These are phyloP conservation scores for Temnothorax rugatulus DNA, from an alignment of 2,888 invertebrate genomes.

Conservation along the genomic window DNA sequence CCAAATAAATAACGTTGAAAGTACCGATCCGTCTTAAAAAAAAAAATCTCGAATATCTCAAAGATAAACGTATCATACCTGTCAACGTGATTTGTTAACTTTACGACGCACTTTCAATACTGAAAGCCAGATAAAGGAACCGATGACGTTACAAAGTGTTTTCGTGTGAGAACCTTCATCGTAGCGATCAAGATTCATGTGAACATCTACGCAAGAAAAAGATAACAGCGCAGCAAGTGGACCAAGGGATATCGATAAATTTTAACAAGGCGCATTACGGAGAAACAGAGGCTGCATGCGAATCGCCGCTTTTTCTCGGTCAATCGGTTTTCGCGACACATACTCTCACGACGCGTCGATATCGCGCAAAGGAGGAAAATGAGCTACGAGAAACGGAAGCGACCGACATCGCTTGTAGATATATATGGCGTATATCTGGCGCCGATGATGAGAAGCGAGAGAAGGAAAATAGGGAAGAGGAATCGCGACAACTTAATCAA, in stretches of 20 bases:
- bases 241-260: slow-evolving; percentile 23
- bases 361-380: slow-evolving; percentile 25
- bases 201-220: background rate
- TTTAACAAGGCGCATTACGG: slow-evolving; percentile 43
- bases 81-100: slow-evolving; percentile 26
- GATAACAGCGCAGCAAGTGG: background rate
- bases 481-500: slow-evolving; percentile 66
- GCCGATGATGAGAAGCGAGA: slow-evolving; percentile 47
- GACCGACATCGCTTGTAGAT: slow-evolving; percentile 35
- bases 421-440: slow-evolving; percentile 10
- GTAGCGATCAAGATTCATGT: background rate
- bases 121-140: slow-evolving; percentile 28
- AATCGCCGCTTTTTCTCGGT: slow-evolving; percentile 10
- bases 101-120: slow-evolving; percentile 19
- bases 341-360: slow-evolving; percentile 15
- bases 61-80: slow-evolving; percentile 6
- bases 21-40: background rate
- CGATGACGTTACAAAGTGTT: background rate
- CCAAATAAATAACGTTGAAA: background rate
- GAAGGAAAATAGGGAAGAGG: slow-evolving; percentile 32
- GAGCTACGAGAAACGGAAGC: slow-evolving; percentile 32
- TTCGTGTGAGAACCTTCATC: slow-evolving; percentile 11
- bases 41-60: background rate
- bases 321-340: slow-evolving; percentile 27
- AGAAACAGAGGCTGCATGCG: background rate